Evolutionary conservation across 2,113 vertebrate species (phyloP).

Genomic region (Pyxicephalus adspersus): DNA sequence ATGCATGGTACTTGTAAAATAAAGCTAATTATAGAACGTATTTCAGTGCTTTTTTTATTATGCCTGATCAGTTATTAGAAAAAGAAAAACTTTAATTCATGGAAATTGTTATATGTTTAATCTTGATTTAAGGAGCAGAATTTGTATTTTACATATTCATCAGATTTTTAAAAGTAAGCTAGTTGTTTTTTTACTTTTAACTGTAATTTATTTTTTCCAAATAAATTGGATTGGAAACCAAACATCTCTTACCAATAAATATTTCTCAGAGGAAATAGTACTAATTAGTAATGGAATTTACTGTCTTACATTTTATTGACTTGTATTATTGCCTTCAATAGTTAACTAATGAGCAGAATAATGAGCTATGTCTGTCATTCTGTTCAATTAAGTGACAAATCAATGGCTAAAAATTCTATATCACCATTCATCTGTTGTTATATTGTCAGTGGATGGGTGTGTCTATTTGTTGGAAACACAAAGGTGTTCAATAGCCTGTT

Average conservation of each 20-base stretch:
- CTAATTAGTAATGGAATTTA: slow-evolving; percentile 99
- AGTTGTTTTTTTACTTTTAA: too few species aligned
- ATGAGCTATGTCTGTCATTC: slow-evolving; percentile 99
- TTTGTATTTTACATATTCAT: too few species aligned
- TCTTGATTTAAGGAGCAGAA: too few species aligned
- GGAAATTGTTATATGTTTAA: too few species aligned
- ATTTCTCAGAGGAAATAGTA: slow-evolving; percentile 97
- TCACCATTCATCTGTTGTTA: slow-evolving; percentile 76
- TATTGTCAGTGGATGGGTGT: slow-evolving; percentile 52
- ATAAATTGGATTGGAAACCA: too few species aligned
- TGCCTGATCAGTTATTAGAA: too few species aligned
- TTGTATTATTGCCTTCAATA: slow-evolving; percentile 99
- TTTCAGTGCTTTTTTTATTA: too few species aligned
- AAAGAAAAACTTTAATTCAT: too few species aligned
- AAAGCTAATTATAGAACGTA: too few species aligned
- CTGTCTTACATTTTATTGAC: slow-evolving; percentile 99
- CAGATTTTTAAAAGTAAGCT: too few species aligned
- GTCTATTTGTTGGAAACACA: slow-evolving; percentile 35
- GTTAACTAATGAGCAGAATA: slow-evolving; percentile 99
- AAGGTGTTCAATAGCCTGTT: slow-evolving; percentile 23
- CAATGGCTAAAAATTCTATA: slow-evolving; percentile 99
- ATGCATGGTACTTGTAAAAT: too few species aligned
- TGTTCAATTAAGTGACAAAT: slow-evolving; percentile 99
- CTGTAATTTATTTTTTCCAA: too few species aligned
- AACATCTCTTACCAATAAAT: slow-evolving; percentile 87